Percentiles rank a stretch among this genome's conserved stretches.
phyloP scores from a whole-genome alignment of 2,113 vertebrate genomes.

The Spea multiplicata region DNA sequence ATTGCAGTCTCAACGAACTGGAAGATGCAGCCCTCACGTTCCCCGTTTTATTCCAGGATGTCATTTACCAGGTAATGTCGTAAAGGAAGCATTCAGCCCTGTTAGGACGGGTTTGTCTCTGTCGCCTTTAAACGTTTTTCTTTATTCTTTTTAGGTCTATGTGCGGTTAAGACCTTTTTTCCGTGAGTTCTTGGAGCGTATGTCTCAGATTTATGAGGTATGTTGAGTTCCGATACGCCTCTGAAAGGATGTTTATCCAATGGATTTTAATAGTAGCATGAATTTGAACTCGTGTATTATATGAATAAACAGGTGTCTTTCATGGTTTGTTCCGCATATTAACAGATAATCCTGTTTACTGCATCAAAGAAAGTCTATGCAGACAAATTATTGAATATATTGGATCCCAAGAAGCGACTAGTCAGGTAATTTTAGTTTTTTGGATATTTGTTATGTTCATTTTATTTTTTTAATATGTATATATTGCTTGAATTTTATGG shows the following conservation, averaged over 20 bases:
- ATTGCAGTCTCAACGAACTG: slow-evolving; percentile 97
- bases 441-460: not conserved
- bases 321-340: slow-evolving; percentile 52
- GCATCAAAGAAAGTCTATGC: slow-evolving; percentile 99
- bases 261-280: too few species aligned
- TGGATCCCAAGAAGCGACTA: slow-evolving; percentile 98
- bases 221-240: not conserved
- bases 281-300: not conserved
- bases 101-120: not conserved
- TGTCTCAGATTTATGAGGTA: slow-evolving; percentile 99
- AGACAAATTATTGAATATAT: slow-evolving; percentile 97
- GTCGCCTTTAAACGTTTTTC: not conserved
- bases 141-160: slow-evolving; percentile 76
- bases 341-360: slow-evolving; percentile 97
- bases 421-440: slow-evolving; percentile 79
- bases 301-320: not conserved
- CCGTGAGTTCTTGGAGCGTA: slow-evolving; percentile 96
- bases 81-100: too few species aligned
- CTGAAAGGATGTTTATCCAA: too few species aligned
- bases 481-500: not conserved
- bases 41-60: slow-evolving; percentile 98
- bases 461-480: not conserved
- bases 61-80: slow-evolving; percentile 92
- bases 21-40: slow-evolving; percentile 98
- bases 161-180: slow-evolving; percentile 96